These are phyloP conservation scores for Dallia pectoralis DNA, from an alignment of 2,797 vertebrate species.

Conservation along the genomic window DNA sequence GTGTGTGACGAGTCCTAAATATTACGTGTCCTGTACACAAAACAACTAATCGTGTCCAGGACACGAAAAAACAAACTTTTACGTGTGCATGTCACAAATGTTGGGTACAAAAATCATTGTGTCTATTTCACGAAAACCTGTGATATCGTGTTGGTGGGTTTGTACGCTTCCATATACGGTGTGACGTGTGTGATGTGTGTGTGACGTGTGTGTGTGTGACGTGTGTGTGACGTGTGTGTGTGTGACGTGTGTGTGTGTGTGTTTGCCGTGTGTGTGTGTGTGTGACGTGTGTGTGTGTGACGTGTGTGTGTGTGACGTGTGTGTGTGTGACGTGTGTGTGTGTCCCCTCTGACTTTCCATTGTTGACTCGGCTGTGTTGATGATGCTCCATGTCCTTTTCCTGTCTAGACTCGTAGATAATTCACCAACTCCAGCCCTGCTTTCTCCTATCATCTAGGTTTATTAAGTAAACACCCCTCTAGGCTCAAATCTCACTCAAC, in stretches of 20 bases:
- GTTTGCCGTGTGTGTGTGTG: neutral
- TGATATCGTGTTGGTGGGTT: too few species aligned
- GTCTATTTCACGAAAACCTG: too few species aligned
- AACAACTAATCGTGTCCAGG: too few species aligned
- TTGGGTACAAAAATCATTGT: too few species aligned
- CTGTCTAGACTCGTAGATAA: neutral
- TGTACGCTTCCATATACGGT: neutral
- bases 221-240: neutral
- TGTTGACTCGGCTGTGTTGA: neutral
- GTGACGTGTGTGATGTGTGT: slow-evolving; percentile 2
- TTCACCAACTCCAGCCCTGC: neutral
- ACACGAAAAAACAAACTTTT: too few species aligned
- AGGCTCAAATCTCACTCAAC: neutral
- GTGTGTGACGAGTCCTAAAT: too few species aligned
- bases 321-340: neutral
- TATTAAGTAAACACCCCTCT: neutral
- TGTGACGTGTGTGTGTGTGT: neutral
- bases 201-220: slow-evolving; percentile 1
- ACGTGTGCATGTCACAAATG: too few species aligned
- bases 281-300: neutral
- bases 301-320: neutral
- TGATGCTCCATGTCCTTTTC: neutral
- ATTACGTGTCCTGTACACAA: too few species aligned
- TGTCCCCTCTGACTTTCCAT: neutral
- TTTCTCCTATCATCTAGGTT: neutral